Conservation (phyloP, 1,140 invertebrate species). For the Drosophila dunni region DNA sequence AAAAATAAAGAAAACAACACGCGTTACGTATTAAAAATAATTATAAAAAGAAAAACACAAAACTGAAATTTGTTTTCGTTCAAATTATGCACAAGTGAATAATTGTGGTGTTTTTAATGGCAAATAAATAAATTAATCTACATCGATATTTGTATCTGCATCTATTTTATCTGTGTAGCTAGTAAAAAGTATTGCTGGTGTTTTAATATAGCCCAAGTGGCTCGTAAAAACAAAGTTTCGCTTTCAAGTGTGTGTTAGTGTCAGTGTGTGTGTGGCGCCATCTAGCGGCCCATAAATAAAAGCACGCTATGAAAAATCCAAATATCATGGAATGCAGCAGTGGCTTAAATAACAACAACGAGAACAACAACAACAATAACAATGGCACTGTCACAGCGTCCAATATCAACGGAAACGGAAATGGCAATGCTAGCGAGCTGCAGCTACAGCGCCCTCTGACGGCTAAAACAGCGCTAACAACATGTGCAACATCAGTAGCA, state of each 20-base stretch:
- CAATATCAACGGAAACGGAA: conserved; percentile 79
- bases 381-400: conserved; percentile 38
- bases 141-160: conserved; percentile 9
- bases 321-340: conserved; percentile 76
- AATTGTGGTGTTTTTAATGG: conserved; percentile 74
- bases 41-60: conserved; percentile 47
- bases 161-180: conserved; percentile 26
- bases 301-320: conserved; percentile 76
- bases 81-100: conserved; percentile 83
- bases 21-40: conserved; percentile 33
- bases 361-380: conserved; percentile 43
- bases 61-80: conserved; percentile 41
- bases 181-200: conserved; percentile 50
- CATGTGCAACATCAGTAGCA: conserved; percentile 54
- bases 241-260: conserved; percentile 17
- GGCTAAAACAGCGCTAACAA: conserved; percentile 54
- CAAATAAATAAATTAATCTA: conserved; percentile 46
- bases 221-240: conserved; percentile 65
- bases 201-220: conserved; percentile 80
- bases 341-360: conserved; percentile 61
- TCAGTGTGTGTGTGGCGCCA: conserved; percentile 60
- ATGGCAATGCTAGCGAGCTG: conserved; percentile 69
- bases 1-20: conserved; percentile 20
- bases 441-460: conserved; percentile 51
- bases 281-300: conserved; percentile 72